phyloP scores from a whole-genome alignment of 30 jellyfish, hydroid and myxozoan species.

The Pelagia noctiluca region DNA sequence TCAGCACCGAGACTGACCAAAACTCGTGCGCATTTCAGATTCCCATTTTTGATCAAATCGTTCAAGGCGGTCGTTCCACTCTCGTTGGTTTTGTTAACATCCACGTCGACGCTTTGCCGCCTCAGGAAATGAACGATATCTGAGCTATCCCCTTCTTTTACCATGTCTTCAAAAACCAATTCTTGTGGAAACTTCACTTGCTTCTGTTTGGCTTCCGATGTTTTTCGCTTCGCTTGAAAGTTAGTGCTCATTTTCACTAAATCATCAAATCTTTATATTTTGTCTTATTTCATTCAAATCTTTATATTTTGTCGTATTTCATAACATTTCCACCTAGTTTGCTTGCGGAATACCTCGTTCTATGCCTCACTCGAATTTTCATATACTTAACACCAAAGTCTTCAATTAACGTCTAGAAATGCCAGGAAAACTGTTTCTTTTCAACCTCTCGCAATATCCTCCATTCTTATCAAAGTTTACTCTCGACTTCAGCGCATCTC shows the following conservation, averaged over 20 bases:
- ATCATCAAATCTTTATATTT: neutral
- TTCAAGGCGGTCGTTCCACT: slow-evolving; percentile 66
- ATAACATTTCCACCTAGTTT: too few relatives aligned
- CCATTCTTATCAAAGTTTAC: too few relatives aligned
- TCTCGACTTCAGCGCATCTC: too few relatives aligned
- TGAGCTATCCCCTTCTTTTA: slow-evolving; percentile 74
- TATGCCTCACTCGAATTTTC: too few relatives aligned
- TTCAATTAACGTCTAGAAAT: too few relatives aligned
- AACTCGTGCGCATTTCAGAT: slow-evolving; percentile 65
- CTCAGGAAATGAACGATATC: slow-evolving; percentile 59
- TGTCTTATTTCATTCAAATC: slow-evolving; percentile 3
- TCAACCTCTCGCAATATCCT: too few relatives aligned
- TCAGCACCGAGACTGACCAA: slow-evolving; percentile 66
- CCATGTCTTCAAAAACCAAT: slow-evolving; percentile 66
- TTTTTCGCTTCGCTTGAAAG: slow-evolving; percentile 11
- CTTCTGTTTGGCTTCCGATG: slow-evolving; percentile 24
- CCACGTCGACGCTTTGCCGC: slow-evolving; percentile 72
- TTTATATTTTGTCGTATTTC: too few relatives aligned
- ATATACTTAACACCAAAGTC: too few relatives aligned
- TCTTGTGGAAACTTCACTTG: slow-evolving; percentile 70
- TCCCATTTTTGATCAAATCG: slow-evolving; percentile 54
- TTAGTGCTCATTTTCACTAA: slow-evolving; percentile 1
- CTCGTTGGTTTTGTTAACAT: slow-evolving; percentile 43
- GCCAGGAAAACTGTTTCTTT: too few relatives aligned
- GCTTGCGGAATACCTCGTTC: too few relatives aligned